These are phyloP conservation scores for Gymnobelideus leadbeateri DNA, from an alignment of 2,113 vertebrate species.

Conservation along the genomic window DNA sequence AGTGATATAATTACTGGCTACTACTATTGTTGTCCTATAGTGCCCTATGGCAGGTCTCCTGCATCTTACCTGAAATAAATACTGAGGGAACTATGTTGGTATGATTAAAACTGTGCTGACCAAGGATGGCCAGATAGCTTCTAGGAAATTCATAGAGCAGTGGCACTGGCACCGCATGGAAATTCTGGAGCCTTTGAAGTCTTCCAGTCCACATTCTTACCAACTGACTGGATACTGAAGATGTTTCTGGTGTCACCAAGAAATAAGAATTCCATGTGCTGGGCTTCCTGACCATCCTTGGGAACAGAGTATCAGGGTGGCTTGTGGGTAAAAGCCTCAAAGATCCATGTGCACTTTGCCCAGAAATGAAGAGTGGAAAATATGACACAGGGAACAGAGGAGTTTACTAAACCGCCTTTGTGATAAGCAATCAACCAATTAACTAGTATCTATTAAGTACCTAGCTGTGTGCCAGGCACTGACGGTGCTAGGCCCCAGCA, in stretches of 20 bases:
- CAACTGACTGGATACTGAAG: not conserved
- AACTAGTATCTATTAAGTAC: no score
- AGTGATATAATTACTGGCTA: not conserved
- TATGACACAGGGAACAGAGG: no score
- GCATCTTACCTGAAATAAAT: not conserved
- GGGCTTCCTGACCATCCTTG: not conserved
- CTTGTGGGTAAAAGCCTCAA: not conserved
- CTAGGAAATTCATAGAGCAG: not conserved
- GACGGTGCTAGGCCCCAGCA: no score
- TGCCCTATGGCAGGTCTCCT: not conserved
- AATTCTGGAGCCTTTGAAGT: not conserved
- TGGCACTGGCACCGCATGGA: not conserved
- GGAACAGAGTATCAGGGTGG: not conserved
- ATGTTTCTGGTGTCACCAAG: no score
- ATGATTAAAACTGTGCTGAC: not conserved
- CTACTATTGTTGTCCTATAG: not conserved
- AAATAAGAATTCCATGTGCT: not conserved
- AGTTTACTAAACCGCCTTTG: no score
- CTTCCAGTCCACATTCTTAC: not conserved
- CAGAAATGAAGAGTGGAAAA: no score
- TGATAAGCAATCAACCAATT: no score
- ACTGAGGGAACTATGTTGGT: not conserved
- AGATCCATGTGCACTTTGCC: no score
- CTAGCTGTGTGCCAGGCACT: no score
- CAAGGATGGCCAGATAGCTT: not conserved